Evolutionary conservation across 2,797 vertebrate genomes (phyloP), one percentile per base, ranked within the genome.

Genomic region (Enteromius fasciolatus): DNA sequence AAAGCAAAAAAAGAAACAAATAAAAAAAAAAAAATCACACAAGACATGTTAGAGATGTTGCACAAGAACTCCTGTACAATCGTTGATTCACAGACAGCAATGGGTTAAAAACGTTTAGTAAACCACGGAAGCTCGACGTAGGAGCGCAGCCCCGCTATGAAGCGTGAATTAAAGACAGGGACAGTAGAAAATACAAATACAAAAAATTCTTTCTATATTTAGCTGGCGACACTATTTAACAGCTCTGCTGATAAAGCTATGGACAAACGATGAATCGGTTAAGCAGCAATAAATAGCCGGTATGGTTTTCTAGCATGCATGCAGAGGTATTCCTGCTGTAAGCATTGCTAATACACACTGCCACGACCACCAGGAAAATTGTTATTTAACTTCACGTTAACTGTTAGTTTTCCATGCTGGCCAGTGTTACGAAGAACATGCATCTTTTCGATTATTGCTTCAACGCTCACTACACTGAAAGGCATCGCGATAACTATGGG

Each of bases 1-100:
- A 90, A 86, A 86, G 86, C 61, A 77, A 75, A 85, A 41, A 86
- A 82, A 46, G 75, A 48, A 89, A 94, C 90, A 93, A 91, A 73
- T 8, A 63, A 36, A 83, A 44, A 87, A 17, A 86, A 73, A n/a
- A 78, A 87, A 88, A 80, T 86, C 83, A 74, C 82, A 91, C 67
- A 82, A 84, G 84, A 86, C 61, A 86, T 73, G 86, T 89, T 89
- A 89, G 88, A 89, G 46, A 72, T 77, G 44, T 67, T 54, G 68
- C 80, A 83, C 66, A 57, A 75, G 69, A 84, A 70, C 68, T 85
- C 81, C 50, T 36, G 69, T 48, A 76, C 57, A 74, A 80, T 57
- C 67, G 46, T 57, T 33, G 25, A 81, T 73, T 74, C 50, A 68
- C 68, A 72, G 54, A 72, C 78, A 80, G 28, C 20, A 66, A 80